phyloP scores from a whole-genome alignment of 2,113 vertebrate species.

The Craseonycteris thonglongyai region DNA sequence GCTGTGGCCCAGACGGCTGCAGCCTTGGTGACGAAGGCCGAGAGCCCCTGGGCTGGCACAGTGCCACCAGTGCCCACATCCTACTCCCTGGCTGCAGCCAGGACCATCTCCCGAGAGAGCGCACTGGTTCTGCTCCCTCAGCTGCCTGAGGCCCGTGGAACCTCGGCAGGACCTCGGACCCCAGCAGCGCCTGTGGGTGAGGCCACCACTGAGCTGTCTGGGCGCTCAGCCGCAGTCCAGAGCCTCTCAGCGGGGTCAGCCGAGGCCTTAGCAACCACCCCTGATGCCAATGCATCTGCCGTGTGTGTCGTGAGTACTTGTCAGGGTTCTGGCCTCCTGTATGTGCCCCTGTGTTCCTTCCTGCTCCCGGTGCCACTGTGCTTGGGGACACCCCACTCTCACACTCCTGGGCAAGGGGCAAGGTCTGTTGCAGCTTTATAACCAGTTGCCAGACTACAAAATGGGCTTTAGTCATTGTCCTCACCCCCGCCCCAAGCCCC shows the following conservation, averaged over 20 bases:
- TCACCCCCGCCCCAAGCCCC: neutral
- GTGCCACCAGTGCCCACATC: neutral
- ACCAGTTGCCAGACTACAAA: neutral
- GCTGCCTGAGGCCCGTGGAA: neutral
- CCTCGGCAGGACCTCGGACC: neutral
- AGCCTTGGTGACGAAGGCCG: neutral
- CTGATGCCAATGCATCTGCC: slow-evolving; percentile 48
- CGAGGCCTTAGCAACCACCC: slow-evolving; percentile 31
- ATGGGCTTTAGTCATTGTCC: fast-evolving
- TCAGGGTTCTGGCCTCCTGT: neutral
- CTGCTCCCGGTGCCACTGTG: neutral
- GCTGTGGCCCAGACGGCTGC: neutral
- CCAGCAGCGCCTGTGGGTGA: slow-evolving; percentile 36
- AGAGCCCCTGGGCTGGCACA: neutral
- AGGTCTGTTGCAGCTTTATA: neutral
- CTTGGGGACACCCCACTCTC: neutral
- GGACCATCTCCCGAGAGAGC: slow-evolving; percentile 36
- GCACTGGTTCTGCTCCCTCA: slow-evolving; percentile 38
- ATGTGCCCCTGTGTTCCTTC: neutral
- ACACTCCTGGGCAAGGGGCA: neutral
- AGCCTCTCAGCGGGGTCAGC: neutral
- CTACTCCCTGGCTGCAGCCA: neutral
- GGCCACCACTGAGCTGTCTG: slow-evolving; percentile 54
- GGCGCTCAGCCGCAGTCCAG: slow-evolving; percentile 46
- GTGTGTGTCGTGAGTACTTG: slow-evolving; percentile 78